These are phyloP conservation scores for Salvelinus alpinus DNA, from an alignment of 2,113 vertebrate species.

Conservation along the genomic window DNA sequence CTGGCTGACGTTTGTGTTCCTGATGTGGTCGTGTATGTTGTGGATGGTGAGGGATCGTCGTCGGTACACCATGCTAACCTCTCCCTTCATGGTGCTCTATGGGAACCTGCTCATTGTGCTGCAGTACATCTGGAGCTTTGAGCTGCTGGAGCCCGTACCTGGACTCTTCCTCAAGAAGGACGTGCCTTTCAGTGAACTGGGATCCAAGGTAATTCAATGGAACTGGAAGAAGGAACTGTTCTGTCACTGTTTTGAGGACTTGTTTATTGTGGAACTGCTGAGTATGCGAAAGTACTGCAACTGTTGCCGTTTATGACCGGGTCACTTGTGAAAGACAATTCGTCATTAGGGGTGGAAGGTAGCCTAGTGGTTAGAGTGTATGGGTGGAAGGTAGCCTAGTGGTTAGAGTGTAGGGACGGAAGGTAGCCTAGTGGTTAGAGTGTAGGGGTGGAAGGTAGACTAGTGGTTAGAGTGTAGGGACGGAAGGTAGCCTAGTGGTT, in stretches of 20 bases:
- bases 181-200: conserved; percentile 79
- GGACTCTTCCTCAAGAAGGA: conserved; percentile 83
- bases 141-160: conserved; percentile 68
- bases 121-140: conserved; percentile 95
- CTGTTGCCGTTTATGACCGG: too few species aligned
- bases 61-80: conserved; percentile 94
- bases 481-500: too few species aligned
- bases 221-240: neutral
- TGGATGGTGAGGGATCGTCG: conserved; percentile 96
- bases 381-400: too few species aligned
- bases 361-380: too few species aligned
- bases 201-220: conserved; percentile 82
- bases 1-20: conserved; percentile 93
- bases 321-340: too few species aligned
- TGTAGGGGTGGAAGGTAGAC: too few species aligned
- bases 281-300: too few species aligned
- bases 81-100: conserved; percentile 96
- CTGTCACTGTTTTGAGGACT: neutral
- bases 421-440: too few species aligned
- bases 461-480: too few species aligned
- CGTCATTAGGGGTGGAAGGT: too few species aligned
- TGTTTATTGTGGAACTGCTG: too few species aligned
- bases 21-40: conserved; percentile 93
- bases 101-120: conserved; percentile 87
- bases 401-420: too few species aligned